These are phyloP conservation scores for Coracopsis vasa DNA, from an alignment of 2,113 vertebrate genomes.

Conservation along the genomic window DNA sequence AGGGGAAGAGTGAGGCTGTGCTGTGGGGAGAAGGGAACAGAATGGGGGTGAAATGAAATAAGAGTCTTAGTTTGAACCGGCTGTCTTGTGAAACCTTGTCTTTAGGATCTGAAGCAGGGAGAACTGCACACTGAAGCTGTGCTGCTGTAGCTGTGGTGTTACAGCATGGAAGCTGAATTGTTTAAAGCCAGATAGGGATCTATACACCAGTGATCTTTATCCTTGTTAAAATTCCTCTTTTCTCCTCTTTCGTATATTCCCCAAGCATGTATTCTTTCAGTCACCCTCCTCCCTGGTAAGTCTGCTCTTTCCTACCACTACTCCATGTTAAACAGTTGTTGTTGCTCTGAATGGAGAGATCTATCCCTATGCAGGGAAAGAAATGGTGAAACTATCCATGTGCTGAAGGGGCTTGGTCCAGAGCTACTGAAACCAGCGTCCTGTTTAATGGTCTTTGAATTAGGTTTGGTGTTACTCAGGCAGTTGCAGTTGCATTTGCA, in stretches of 20 bases:
- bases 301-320: background rate
- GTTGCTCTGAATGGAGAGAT: background rate
- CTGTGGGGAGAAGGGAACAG: background rate
- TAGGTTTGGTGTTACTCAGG: background rate
- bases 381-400: background rate
- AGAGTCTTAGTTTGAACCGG: background rate
- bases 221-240: background rate
- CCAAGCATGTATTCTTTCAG: background rate
- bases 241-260: background rate
- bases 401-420: background rate
- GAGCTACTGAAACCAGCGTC: background rate
- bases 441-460: background rate
- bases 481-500: background rate
- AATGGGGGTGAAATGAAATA: background rate
- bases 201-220: background rate
- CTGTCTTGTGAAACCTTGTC: background rate
- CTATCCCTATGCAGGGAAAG: background rate
- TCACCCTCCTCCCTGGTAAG: background rate
- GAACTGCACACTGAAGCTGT: background rate
- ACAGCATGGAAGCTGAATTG: background rate
- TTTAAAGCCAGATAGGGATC: background rate
- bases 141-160: background rate
- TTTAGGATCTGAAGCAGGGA: background rate
- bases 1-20: background rate
- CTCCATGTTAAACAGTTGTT: background rate